Base-by-base conservation (phyloP, 2,888 invertebrate species). In the Dryocosmus kuriphilus region DNA sequence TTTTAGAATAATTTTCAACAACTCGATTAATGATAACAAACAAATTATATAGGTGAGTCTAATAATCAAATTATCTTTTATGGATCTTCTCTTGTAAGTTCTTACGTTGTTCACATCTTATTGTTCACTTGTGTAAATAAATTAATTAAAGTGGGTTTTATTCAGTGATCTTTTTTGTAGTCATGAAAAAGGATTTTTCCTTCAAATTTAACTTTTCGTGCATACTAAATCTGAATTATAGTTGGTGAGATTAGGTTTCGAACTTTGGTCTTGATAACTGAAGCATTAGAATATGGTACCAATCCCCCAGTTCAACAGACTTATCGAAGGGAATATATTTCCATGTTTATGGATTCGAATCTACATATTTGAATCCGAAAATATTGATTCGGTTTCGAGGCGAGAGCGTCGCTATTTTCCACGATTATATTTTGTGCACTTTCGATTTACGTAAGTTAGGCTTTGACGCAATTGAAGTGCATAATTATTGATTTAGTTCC, bases 341-440 rank as follows among this genome's bases (percentile, higher is more conserved):
- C 77, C 78, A 77, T 77, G 77, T 75, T 77, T 77, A 75, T 80
- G 77, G 73, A 75, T 63, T 60, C 22, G 76, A 65, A 81, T 81
- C 78, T 81, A 73, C 81, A 81, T 81, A 79, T 76, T 35, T 77
- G 76, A 79, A 79, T 76, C 61, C 67, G 65, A 55, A 77, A 77
- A 76, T 81, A 81, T 74, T 38, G 77, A 77, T 79, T 81, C 77
- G 30, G 32, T 71, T 32, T n/a, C 71, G 30, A 6, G 30, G 51
- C 22, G 46, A 51, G 27, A 71, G 51, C 51, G 30, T 32, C 71
- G 51, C 30, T 71, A 51, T 71, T 51, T 51, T 55, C 9, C 30
- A 46, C 30, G 30, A 71, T 51, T 71, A 32, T 51, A 71, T 65
- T 71, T 51, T 71, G 30, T 30, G n/a, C 30, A 71, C 71, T 71